Base-by-base conservation (phyloP, 2,113 vertebrate genomes). In the Machaerirhynchus nigripectus region DNA sequence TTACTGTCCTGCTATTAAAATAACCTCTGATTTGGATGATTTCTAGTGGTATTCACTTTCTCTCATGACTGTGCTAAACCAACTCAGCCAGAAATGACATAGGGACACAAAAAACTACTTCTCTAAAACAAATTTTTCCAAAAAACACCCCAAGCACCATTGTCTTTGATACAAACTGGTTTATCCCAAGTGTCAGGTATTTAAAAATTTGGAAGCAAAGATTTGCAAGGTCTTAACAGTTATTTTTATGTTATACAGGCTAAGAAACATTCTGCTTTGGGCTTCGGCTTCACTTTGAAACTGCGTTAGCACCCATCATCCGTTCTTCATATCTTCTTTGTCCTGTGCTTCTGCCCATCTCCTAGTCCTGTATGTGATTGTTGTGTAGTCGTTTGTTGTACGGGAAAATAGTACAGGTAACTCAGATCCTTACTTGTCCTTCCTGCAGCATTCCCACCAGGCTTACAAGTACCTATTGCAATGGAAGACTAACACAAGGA, bases 61-160 rank as follows among this genome's bases (percentile, higher is more conserved):
- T 91, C 21, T 80, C 13, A 5, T 86, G 68, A 55, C 37, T 69
- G 17, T 60, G 30, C 39, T 95, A 73, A 95, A 90, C 26, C 26
- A 93, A 13, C 10, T 12, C 35, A 74, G 64, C 4, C 63, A 82
- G 86, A 89, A 80, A 65, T 73, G 0, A 59, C 13, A 52, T 11
- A 46, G 4, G 2, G 13, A 56, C 47, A 76, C 27, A 30, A 67
- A 84, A 86, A 96, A 84, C 39, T 50, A 33, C 26, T 73, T 52
- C 56, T 55, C n/a, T 35, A 79, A 61, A 81, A 30, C 9, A 78
- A 16, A 3, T 20, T 59, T 63, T 12, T 4, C 2, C 10, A 3
- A 5, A 5, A 28, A 21, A 2, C 1, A 0, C 3, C 2, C 4
- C 13, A 31, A 44, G 22, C 4, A 8, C 4, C 15, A 24, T 4